Evolutionary conservation across 1,140 invertebrate species (phyloP).

Genomic region (Propsilocerus akamusi): DNA sequence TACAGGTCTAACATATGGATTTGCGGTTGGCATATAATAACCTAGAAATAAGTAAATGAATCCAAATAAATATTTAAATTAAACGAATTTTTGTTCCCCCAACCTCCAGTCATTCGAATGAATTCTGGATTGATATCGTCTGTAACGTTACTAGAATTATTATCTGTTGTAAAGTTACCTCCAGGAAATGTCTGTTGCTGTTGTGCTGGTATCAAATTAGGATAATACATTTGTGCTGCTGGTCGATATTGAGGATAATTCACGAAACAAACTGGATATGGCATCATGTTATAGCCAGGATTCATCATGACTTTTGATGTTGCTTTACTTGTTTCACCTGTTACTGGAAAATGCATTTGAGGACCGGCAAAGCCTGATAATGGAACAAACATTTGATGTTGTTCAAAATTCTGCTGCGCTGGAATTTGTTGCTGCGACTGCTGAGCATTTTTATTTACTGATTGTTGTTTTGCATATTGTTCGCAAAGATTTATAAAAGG

Average conservation of each 20-base stretch:
- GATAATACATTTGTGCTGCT: neutral
- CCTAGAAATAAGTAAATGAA: neutral
- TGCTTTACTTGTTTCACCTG: conserved; percentile 9
- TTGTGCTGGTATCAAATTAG: neutral
- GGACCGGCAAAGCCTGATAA: neutral
- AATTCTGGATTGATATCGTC: too few species aligned
- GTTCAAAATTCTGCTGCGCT: neutral
- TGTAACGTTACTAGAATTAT: neutral
- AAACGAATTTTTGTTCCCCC: neutral
- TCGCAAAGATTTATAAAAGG: neutral
- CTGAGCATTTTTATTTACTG: too few species aligned
- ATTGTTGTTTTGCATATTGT: neutral
- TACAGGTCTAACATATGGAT: neutral
- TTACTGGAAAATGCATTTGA: conserved; percentile 3
- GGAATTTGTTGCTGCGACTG: neutral
- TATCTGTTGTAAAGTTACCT: neutral
- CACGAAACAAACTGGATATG: conserved; percentile 4
- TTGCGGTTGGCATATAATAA: neutral
- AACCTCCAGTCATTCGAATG: neutral
- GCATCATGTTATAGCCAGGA: neutral
- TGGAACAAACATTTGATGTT: neutral
- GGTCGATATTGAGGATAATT: neutral
- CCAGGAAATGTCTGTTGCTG: neutral
- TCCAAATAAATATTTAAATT: neutral
- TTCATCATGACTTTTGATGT: conserved; percentile 7